Conservation (phyloP, 2,113 vertebrate species). For the Neodontobutis hainanensis region DNA sequence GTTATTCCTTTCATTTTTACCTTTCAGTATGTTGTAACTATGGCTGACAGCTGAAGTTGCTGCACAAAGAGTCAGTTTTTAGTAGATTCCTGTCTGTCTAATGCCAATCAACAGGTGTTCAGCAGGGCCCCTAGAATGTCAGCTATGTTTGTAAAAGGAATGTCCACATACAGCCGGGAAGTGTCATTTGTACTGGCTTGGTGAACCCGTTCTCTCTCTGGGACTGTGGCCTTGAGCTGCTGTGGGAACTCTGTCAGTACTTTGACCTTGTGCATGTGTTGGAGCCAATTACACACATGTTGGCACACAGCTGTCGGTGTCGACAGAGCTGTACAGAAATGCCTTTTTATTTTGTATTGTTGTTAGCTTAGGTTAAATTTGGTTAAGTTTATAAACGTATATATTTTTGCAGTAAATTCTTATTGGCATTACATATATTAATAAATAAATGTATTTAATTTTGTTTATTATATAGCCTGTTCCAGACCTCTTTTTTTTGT, state of each 20-base stretch:
- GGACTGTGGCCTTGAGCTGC: constrained; percentile 18
- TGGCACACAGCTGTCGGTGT: constrained; percentile 45
- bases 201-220: constrained; percentile 14
- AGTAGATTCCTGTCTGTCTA: constrained; percentile 16
- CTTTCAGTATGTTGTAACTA: not conserved
- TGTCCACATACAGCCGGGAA: constrained; percentile 33
- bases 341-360: not conserved
- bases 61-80: constrained; percentile 7
- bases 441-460: too few relatives aligned
- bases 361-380: not conserved
- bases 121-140: constrained; percentile 33
- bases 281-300: constrained; percentile 45
- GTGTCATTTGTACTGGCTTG: constrained; percentile 33
- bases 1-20: not conserved
- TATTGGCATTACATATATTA: not conserved
- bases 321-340: constrained; percentile 23
- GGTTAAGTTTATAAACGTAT: constrained; percentile 40
- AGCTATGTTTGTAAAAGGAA: constrained; percentile 40
- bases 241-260: constrained; percentile 26
- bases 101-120: constrained; percentile 29
- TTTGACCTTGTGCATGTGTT: constrained; percentile 19
- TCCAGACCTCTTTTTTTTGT: too few relatives aligned
- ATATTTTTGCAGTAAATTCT: not conserved
- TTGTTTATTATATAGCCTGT: too few relatives aligned
- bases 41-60: not conserved